These are phyloP conservation scores for Upupa epops DNA, from an alignment of 2,113 vertebrate genomes.

Conservation along the genomic window DNA sequence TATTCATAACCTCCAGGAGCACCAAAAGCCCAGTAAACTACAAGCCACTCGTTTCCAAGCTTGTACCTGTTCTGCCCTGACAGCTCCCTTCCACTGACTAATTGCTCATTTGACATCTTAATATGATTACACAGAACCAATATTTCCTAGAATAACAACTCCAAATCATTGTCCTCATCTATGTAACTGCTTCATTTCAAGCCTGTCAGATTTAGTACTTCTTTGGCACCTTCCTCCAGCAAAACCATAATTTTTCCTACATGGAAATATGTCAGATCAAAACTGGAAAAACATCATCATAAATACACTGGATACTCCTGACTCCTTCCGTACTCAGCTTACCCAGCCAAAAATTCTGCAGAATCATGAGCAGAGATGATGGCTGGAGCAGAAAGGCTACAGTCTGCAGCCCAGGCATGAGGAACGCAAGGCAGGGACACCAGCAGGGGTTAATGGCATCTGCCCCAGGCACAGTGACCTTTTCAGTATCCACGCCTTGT, in stretches of 20 bases:
- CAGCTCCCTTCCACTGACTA: not conserved
- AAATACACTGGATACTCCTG: not conserved
- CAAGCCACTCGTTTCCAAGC: not conserved
- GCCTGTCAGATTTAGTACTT: not conserved
- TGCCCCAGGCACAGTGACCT: not conserved
- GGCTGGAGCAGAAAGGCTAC: not conserved
- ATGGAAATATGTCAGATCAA: not conserved
- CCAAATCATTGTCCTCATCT: not conserved
- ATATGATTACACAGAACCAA: not conserved
- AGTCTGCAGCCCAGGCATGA: accelerated
- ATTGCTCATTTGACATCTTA: not conserved
- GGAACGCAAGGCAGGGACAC: not conserved
- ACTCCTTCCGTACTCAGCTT: not conserved
- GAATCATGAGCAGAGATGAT: not conserved
- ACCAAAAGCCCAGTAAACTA: not conserved
- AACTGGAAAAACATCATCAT: not conserved
- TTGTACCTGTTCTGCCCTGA: not conserved
- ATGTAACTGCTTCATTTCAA: not conserved
- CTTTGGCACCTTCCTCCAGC: not conserved
- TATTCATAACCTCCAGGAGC: not conserved
- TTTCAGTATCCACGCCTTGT: not conserved
- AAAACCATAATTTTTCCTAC: not conserved
- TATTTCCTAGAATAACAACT: not conserved
- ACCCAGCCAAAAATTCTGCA: not conserved
- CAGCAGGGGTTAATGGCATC: not conserved